phyloP scores from a whole-genome alignment of 2,113 vertebrate species.

The Damaliscus lunatus region DNA sequence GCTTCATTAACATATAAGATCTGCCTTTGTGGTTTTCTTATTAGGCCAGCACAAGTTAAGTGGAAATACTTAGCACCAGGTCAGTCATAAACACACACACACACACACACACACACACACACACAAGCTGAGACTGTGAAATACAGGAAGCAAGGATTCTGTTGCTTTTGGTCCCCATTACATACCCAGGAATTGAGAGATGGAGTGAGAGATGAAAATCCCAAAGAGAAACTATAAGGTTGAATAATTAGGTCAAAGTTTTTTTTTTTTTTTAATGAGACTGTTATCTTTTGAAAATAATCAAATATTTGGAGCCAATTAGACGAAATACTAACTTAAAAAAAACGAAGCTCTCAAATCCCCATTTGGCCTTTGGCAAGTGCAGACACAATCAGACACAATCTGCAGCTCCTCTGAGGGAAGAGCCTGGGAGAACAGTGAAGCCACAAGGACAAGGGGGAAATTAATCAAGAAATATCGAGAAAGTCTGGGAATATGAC shows the following conservation, averaged over 20 bases:
- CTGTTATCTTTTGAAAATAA: constrained; percentile 22
- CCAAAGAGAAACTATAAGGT: neutral
- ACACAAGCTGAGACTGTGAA: neutral
- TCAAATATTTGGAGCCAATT: constrained; percentile 32
- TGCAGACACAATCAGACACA: constrained; percentile 16
- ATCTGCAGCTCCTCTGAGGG: constrained; percentile 1
- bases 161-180: neutral
- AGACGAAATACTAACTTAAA: constrained; percentile 6
- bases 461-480: constrained; percentile 45
- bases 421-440: neutral
- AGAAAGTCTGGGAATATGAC: constrained; percentile 52
- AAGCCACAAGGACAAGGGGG: neutral
- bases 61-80: neutral
- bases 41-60: constrained; percentile 41
- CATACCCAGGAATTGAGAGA: neutral
- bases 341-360: neutral
- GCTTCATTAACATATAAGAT: constrained; percentile 57
- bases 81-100: neutral
- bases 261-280: neutral
- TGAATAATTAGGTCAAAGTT: neutral
- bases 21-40: constrained; percentile 58
- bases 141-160: neutral
- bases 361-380: constrained; percentile 27
- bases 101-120: neutral
- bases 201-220: neutral